Percentiles rank a stretch among this genome's conserved stretches.
These are phyloP conservation scores for Pogonomyrmex californicus DNA, from an alignment of 1,140 invertebrate species.

Conservation along the genomic window DNA sequence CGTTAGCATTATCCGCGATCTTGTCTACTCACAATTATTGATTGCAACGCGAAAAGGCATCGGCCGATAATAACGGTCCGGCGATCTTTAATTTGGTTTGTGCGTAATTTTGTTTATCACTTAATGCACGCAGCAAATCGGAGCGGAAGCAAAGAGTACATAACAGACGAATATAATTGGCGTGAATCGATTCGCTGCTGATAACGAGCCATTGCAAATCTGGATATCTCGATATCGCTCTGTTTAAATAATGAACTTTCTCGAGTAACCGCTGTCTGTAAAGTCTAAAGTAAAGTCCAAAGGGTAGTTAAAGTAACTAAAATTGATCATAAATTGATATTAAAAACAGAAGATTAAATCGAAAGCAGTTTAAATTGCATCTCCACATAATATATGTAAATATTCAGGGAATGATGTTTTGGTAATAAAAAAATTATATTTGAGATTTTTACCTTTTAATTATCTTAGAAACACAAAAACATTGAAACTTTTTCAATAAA, in stretches of 20 bases:
- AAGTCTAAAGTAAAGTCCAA: no score
- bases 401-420: no score
- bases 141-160: background rate
- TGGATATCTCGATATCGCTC: background rate
- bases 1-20: background rate
- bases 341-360: background rate
- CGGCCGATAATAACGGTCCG: background rate
- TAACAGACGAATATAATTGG: background rate
- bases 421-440: background rate
- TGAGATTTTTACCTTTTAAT: background rate
- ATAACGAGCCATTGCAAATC: background rate
- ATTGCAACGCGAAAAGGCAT: constrained; percentile 10
- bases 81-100: constrained; percentile 24
- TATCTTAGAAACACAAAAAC: no score
- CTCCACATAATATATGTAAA: background rate
- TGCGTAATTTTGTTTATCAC: constrained; percentile 40
- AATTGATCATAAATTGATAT: background rate
- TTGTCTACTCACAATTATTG: constrained; percentile 29
- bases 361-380: background rate
- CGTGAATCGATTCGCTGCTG: constrained; percentile 10
- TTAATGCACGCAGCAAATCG: constrained; percentile 18
- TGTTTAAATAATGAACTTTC: constrained; percentile 6
- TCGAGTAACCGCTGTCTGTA: background rate
- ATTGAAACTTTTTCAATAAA: background rate
- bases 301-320: background rate